Evolutionary conservation across 2,113 vertebrate genomes (phyloP).

Genomic region (Balaeniceps rex): DNA sequence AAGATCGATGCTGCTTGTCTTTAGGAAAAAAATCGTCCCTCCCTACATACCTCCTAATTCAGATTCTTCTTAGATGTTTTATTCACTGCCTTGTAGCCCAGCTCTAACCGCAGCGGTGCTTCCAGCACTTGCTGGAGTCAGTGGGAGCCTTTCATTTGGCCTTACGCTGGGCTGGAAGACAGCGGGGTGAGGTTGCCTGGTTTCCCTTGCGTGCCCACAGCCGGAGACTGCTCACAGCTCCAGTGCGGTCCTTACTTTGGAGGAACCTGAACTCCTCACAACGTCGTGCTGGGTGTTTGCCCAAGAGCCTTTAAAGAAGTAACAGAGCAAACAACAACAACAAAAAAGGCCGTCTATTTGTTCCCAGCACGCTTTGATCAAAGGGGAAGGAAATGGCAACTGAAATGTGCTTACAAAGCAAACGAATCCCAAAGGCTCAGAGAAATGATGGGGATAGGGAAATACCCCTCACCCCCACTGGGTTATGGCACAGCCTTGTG

Average conservation of each 20-base stretch:
- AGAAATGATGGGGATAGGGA: not conserved
- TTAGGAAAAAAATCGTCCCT: not conserved
- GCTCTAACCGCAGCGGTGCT: not conserved
- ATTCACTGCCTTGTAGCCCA: not conserved
- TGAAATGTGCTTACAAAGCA: not conserved
- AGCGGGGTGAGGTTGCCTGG: not conserved
- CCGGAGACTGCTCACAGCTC: not conserved
- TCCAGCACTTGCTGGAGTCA: not conserved
- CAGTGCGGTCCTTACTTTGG: not conserved
- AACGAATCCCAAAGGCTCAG: not conserved
- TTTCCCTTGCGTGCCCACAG: not conserved
- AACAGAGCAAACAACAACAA: not conserved
- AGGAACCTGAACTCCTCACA: not conserved
- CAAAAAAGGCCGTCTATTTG: not conserved
- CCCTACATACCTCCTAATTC: not conserved
- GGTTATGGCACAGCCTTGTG: not conserved
- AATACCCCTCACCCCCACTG: not conserved
- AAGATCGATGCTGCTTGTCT: not conserved
- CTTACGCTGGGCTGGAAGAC: not conserved
- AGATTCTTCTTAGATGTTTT: not conserved
- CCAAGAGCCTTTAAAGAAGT: not conserved
- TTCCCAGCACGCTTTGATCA: not conserved
- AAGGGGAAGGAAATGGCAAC: not conserved
- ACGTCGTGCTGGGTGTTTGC: not conserved
- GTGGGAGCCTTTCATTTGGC: not conserved